phyloP scores from a whole-genome alignment of 2,113 vertebrate genomes.

The Synodontis membranacea region DNA sequence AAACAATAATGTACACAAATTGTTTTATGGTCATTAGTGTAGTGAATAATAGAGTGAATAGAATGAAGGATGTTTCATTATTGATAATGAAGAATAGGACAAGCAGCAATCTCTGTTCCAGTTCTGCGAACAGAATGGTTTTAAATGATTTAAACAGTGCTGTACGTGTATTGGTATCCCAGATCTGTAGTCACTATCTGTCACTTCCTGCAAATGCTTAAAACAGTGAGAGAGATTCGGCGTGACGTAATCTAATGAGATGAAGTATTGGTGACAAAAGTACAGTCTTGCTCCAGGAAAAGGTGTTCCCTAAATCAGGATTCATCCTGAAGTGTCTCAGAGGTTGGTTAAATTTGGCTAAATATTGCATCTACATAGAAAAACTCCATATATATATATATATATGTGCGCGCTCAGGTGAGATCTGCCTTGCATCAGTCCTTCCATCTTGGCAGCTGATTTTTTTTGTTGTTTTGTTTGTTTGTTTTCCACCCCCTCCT shows the following conservation, averaged over 20 bases:
- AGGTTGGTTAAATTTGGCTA: conserved; percentile 11
- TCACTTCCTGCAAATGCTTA: conserved; percentile 17
- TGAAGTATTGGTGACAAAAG: conserved; percentile 1
- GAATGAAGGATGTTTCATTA: conserved; percentile 48
- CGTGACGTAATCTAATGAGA: neutral
- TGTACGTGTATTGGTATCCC: conserved; percentile 38
- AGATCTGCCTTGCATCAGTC: conserved; percentile 36
- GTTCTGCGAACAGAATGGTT: conserved; percentile 14
- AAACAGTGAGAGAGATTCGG: neutral
- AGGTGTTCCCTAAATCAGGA: neutral
- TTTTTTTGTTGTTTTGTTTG: conserved; percentile 31
- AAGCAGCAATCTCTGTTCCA: conserved; percentile 11
- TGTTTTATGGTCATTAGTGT: conserved; percentile 59
- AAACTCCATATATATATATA: conserved; percentile 12
- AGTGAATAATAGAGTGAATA: conserved; percentile 44
- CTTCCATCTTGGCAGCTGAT: conserved; percentile 2
- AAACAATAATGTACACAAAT: conserved; percentile 56
- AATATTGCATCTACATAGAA: neutral
- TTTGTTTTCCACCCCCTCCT: neutral
- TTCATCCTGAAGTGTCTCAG: neutral
- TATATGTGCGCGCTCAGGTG: conserved; percentile 13
- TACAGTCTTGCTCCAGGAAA: conserved; percentile 21
- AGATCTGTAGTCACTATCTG: conserved; percentile 21
- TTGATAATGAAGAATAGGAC: conserved; percentile 15
- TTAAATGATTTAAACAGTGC: conserved; percentile 12